Evolutionary conservation across 2,888 invertebrate species (phyloP).

Genomic region (Clepsis dumicolana): DNA sequence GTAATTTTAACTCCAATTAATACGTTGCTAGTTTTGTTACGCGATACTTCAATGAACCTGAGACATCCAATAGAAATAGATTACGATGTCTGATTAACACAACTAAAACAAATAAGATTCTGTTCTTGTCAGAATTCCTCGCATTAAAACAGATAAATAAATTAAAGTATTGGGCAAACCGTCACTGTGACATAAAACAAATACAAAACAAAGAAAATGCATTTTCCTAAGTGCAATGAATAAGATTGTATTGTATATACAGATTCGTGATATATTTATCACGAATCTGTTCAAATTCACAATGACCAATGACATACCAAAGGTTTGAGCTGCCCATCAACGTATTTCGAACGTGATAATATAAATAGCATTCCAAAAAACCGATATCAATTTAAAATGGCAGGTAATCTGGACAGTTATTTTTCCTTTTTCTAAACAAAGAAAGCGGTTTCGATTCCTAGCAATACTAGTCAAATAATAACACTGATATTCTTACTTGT

Average conservation of each 20-base stretch:
- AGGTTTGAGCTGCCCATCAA: background rate
- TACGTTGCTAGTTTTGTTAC: too few species aligned
- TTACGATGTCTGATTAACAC: slow-evolving; percentile 1
- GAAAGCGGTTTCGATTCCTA: background rate
- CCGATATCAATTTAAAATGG: background rate
- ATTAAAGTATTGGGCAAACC: slow-evolving; percentile 28
- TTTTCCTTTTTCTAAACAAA: background rate
- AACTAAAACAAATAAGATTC: background rate
- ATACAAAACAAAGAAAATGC: slow-evolving; percentile 18
- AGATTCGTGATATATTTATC: background rate
- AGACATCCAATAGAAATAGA: background rate
- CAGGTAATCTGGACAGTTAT: background rate
- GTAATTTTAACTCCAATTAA: too few species aligned
- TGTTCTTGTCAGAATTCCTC: background rate
- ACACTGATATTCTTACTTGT: background rate
- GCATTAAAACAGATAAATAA: slow-evolving; percentile 11
- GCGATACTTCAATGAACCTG: background rate
- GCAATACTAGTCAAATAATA: background rate
- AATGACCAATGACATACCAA: background rate
- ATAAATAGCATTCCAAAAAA: slow-evolving; percentile 1
- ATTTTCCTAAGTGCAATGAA: slow-evolving; percentile 12
- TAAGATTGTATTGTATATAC: background rate
- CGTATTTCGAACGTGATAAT: background rate
- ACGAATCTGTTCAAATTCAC: slow-evolving; percentile 6
- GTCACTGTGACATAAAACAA: slow-evolving; percentile 8